Conservation (phyloP, 2,113 vertebrate species). For the Cervus canadensis region DNA sequence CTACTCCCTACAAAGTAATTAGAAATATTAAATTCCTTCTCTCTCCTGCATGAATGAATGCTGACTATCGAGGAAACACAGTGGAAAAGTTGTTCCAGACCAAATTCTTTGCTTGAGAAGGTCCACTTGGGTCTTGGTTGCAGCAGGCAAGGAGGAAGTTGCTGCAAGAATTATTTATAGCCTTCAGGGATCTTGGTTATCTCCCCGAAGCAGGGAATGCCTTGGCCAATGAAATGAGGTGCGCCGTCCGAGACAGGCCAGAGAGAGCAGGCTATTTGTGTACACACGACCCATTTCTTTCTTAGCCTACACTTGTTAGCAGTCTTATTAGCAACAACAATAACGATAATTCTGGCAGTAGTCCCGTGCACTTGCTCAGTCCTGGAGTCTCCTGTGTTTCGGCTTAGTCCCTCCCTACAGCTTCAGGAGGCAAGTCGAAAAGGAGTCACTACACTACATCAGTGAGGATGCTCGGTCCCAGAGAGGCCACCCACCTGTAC, state of each 20-base stretch:
- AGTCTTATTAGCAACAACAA: background rate
- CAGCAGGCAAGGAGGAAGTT: background rate
- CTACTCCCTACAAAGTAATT: conserved; percentile 62
- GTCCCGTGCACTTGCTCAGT: background rate
- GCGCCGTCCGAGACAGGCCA: background rate
- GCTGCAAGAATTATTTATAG: background rate
- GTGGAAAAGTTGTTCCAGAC: background rate
- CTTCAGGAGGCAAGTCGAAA: background rate
- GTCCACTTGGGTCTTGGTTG: background rate
- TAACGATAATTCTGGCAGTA: background rate
- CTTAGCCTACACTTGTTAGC: background rate
- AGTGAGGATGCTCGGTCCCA: background rate
- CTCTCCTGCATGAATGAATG: conserved; percentile 42
- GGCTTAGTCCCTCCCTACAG: background rate
- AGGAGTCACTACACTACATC: background rate
- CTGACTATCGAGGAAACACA: conserved; percentile 1
- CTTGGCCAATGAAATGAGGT: background rate
- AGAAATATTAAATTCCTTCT: conserved; percentile 68
- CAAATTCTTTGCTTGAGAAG: background rate
- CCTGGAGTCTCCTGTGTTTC: background rate
- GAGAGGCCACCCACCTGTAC: background rate
- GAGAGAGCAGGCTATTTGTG: background rate
- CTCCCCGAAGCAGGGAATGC: background rate
- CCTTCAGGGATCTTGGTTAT: conserved; percentile 19
- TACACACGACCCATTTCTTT: background rate